phyloP scores from a whole-genome alignment of 2,888 invertebrate species.

The Eupeodes luniger region DNA sequence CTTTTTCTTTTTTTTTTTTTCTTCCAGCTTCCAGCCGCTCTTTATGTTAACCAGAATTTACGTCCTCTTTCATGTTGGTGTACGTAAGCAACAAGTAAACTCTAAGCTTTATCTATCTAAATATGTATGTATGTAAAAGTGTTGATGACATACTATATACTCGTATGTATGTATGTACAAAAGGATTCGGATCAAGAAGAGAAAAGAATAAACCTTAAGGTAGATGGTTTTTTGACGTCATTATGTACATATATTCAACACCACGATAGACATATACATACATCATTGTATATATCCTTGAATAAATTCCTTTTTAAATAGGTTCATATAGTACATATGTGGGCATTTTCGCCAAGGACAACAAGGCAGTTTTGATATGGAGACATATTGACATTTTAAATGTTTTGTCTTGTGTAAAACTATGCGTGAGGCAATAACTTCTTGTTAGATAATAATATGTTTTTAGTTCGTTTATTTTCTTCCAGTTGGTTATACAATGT shows the following conservation, averaged over 20 bases:
- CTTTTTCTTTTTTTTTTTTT: not conserved
- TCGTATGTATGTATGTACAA: not conserved
- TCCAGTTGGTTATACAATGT: no score
- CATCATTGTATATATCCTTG: no score
- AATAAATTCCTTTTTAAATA: no score
- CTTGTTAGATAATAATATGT: no score
- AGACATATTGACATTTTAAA: conserved; percentile 46
- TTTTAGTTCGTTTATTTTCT: no score
- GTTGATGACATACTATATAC: not conserved
- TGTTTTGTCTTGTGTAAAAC: conserved; percentile 22
- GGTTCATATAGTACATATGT: not conserved
- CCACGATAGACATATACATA: no score
- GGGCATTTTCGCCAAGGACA: not conserved
- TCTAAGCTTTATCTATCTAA: not conserved
- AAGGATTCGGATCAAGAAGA: not conserved
- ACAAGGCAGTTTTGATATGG: conserved; percentile 44
- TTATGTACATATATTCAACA: not conserved
- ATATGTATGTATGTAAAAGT: not conserved
- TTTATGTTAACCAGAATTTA: conserved; percentile 34
- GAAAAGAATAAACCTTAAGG: not conserved
- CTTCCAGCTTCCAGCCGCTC: not conserved
- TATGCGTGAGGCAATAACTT: not conserved
- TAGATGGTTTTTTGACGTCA: not conserved
- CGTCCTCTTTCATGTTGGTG: conserved; percentile 24
- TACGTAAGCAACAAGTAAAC: conserved; percentile 21